Evolutionary conservation across 2,797 vertebrate genomes (phyloP), one percentile per base, ranked within the genome.

Genomic region (Sparidentex hasta): DNA sequence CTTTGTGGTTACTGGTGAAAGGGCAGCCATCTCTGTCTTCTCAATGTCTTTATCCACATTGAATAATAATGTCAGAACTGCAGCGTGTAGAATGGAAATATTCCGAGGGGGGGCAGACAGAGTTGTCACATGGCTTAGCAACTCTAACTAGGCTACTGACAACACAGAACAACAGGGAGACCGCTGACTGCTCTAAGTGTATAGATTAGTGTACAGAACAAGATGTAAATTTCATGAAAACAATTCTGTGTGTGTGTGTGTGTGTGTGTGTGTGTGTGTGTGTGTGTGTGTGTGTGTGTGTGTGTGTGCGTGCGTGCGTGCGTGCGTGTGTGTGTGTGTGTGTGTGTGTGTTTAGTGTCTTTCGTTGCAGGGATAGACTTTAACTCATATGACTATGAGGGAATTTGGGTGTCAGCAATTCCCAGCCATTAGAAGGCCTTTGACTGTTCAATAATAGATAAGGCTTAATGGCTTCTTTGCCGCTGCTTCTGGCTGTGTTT

Each of bases 401-500:
- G 82, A 90, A 90, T 82, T 70, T 85, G 48, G 50, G 89, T 87
- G 92, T 94, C 93, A 93, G 93, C 91, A 52, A 81, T 92, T 74
- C 90, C 76, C 82, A 88, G 72, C 90, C 84, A 94, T 94, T 92
- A 94, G 71, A 88, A 71, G 68, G 80, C 84, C 90, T 89, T 89
- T 79, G 82, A 86, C 84, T 94, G 78, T 84, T 96, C 86, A 94
- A 95, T 96, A 95, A 95, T 95, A 93, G 89, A 95, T 95, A 82
- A 85, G 87, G 89, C 83, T 86, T 94, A 94, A 95, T 94, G 89
- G 85, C 85, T 87, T 87, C 81, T 86, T 85, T 87, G 85, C 88
- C 77, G 82, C 91, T 55, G 87, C 91, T 90, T 80, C 85, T 83
- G 84, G 87, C 87, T 88, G 72, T 84, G 75, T 92, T 90, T 92